These are phyloP conservation scores for Poecilus cupreus DNA, from an alignment of 2,888 invertebrate genomes.

Conservation along the genomic window DNA sequence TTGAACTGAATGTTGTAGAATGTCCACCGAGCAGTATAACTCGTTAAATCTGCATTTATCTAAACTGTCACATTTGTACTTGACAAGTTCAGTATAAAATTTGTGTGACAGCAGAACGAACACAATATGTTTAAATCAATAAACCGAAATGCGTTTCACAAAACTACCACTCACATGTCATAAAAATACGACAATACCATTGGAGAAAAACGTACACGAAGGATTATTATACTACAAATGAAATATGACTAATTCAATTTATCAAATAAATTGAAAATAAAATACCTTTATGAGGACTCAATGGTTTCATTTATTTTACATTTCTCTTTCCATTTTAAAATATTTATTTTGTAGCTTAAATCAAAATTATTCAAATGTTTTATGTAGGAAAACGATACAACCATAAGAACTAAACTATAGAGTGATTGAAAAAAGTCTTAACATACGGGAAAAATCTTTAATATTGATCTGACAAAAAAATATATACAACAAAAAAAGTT, in stretches of 20 bases:
- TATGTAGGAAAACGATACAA: too few species aligned
- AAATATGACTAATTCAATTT: not conserved
- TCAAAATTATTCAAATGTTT: too few species aligned
- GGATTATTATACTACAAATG: not conserved
- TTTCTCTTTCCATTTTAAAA: too few species aligned
- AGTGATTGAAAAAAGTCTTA: too few species aligned
- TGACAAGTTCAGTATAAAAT: constrained; percentile 25
- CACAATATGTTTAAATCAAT: constrained; percentile 38
- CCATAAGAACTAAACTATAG: too few species aligned
- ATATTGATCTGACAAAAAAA: too few species aligned
- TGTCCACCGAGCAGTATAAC: not conserved
- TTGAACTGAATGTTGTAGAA: not conserved
- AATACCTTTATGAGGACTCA: too few species aligned
- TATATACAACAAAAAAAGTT: too few species aligned
- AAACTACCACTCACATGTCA: constrained; percentile 2
- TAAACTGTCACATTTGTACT: constrained; percentile 33
- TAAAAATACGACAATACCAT: not conserved
- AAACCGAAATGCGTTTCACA: constrained; percentile 7
- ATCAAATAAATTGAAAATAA: too few species aligned
- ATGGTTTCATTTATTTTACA: too few species aligned
- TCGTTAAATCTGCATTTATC: constrained; percentile 36
- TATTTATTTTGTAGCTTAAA: too few species aligned
- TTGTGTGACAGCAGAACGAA: constrained; percentile 8
- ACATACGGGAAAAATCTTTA: too few species aligned
- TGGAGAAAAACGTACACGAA: not conserved